phyloP scores from a whole-genome alignment of 2,797 vertebrate species.

The Dermochelys coriacea region DNA sequence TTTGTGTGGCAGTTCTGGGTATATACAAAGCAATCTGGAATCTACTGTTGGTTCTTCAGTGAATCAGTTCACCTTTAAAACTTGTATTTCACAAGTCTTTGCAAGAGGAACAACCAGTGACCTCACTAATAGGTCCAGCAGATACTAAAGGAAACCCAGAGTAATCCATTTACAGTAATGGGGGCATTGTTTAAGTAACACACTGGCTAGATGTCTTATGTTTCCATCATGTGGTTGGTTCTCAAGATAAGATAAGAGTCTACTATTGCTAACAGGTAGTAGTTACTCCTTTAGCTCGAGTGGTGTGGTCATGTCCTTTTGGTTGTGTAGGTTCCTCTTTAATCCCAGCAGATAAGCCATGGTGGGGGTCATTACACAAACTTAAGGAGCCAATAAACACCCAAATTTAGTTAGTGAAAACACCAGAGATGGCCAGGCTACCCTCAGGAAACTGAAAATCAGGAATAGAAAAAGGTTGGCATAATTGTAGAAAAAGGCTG shows the following conservation, averaged over 20 bases:
- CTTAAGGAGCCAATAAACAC: constrained; percentile 14
- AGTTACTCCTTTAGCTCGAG: background rate
- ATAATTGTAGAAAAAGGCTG: background rate
- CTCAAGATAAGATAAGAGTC: background rate
- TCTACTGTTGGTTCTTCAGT: background rate
- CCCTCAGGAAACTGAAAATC: constrained; percentile 40
- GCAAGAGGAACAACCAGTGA: constrained; percentile 19
- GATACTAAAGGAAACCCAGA: constrained; percentile 26
- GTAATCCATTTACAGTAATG: background rate
- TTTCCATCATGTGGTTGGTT: background rate
- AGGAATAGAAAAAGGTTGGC: constrained; percentile 2
- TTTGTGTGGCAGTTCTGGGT: constrained; percentile 8
- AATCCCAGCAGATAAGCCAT: background rate
- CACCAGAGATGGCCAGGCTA: constrained; percentile 20
- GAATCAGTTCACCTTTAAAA: constrained; percentile 20
- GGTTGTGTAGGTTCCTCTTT: constrained; percentile 29
- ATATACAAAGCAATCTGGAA: background rate
- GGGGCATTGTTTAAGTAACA: background rate
- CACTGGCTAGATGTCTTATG: background rate
- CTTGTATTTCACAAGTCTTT: background rate
- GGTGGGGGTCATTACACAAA: constrained; percentile 47
- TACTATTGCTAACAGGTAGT: background rate
- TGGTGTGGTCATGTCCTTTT: background rate
- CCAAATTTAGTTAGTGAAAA: constrained; percentile 41
- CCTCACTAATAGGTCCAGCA: constrained; percentile 39